A percentile compares a stretch with the other conserved stretches of the same genome.
Conservation (phyloP, 2,113 vertebrate species). For the Glareola pratincola region DNA sequence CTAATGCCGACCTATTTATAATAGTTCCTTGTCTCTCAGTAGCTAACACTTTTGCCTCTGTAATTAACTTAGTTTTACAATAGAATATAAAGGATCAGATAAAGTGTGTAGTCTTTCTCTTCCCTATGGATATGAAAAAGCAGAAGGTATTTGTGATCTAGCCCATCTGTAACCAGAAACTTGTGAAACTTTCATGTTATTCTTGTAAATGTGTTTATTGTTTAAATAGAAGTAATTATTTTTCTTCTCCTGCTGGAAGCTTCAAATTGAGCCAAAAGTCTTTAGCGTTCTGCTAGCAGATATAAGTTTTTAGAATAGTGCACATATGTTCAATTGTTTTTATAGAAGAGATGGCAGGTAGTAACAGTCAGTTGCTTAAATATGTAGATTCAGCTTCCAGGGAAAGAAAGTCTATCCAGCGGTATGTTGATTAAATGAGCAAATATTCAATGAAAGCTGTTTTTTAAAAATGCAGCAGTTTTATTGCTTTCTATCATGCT, state of each 20-base stretch:
- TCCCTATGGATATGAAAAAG: neutral
- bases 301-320: conserved; percentile 27
- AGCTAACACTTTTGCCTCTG: neutral
- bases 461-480: neutral
- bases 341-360: conserved; percentile 31
- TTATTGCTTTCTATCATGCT: neutral
- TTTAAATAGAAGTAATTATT: conserved; percentile 64
- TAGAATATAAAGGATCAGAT: neutral
- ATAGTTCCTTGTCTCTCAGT: neutral
- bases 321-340: conserved; percentile 58
- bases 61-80: neutral
- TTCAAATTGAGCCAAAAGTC: conserved; percentile 46
- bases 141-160: conserved; percentile 34
- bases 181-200: conserved; percentile 31
- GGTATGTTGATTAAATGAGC: neutral
- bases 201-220: conserved; percentile 60
- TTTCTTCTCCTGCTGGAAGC: conserved; percentile 35
- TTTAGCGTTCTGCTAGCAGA: conserved; percentile 42
- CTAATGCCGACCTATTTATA: neutral
- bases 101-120: neutral
- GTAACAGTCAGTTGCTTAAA: neutral
- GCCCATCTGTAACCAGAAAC: conserved; percentile 40
- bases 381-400: neutral
- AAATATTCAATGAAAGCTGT: neutral
- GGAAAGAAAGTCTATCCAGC: neutral